Evolutionary conservation across 2,888 invertebrate genomes (phyloP).

Genomic region (Melikaiella ostensackeni): DNA sequence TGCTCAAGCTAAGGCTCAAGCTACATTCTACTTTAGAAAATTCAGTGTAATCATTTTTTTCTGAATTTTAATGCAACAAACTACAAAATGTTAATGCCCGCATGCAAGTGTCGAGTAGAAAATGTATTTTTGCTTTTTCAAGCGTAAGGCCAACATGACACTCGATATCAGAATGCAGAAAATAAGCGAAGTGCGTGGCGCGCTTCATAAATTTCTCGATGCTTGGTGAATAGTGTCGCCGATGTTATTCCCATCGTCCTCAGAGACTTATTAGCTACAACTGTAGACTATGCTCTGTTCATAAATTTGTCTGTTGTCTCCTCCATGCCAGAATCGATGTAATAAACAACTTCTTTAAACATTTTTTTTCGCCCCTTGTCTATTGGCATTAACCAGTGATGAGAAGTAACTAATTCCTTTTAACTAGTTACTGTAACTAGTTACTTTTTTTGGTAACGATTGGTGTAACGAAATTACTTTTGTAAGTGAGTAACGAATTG

Average conservation of each 20-base stretch:
- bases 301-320: conserved; percentile 39
- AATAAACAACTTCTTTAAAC: not conserved
- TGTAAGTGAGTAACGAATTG: too few relatives aligned
- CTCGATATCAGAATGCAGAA: conserved; percentile 29
- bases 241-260: conserved; percentile 48
- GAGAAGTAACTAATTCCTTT: too few relatives aligned
- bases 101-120: conserved; percentile 10
- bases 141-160: conserved; percentile 37
- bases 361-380: not conserved
- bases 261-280: conserved; percentile 42
- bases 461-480: too few relatives aligned
- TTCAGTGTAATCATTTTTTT: conserved; percentile 14
- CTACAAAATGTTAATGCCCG: conserved; percentile 24
- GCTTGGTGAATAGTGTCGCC: conserved; percentile 57
- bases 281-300: conserved; percentile 25
- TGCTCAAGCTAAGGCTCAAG: not conserved
- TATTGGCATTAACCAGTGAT: not conserved
- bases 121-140: conserved; percentile 12
- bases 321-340: conserved; percentile 5
- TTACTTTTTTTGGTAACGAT: too few relatives aligned
- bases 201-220: conserved; percentile 65
- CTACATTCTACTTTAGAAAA: not conserved
- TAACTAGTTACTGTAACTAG: too few relatives aligned
- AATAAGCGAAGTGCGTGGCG: conserved; percentile 41
- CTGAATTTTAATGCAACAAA: conserved; percentile 24